These are phyloP conservation scores for Emmelina monodactyla DNA, from an alignment of 2,888 invertebrate species.

Conservation along the genomic window DNA sequence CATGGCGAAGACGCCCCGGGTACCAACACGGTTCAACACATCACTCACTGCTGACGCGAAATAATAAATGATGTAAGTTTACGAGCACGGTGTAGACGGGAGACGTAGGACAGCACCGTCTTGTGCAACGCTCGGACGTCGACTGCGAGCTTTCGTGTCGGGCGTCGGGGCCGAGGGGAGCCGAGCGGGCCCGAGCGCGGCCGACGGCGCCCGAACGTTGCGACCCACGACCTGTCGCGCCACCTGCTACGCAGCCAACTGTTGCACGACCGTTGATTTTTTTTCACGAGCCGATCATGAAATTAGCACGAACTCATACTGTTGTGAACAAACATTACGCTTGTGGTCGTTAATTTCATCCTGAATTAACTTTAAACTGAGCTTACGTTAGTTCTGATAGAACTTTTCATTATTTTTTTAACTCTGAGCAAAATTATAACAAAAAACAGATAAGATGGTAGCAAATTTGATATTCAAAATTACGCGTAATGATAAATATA, in stretches of 20 bases:
- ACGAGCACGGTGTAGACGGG: neutral
- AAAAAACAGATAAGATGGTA: too few species aligned
- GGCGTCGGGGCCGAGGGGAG: slow-evolving; percentile 54
- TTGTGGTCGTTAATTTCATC: neutral
- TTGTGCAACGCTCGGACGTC: slow-evolving; percentile 41
- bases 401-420: too few species aligned
- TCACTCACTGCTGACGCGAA: slow-evolving; percentile 20
- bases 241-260: slow-evolving; percentile 61
- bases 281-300: slow-evolving; percentile 41
- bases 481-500: too few species aligned
- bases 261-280: slow-evolving; percentile 65
- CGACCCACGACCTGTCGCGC: slow-evolving; percentile 49
- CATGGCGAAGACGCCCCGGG: slow-evolving; percentile 68
- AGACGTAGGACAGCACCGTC: slow-evolving; percentile 27
- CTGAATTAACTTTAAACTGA: neutral
- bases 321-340: slow-evolving; percentile 6
- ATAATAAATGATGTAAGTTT: neutral
- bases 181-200: slow-evolving; percentile 26
- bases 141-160: slow-evolving; percentile 63
- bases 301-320: slow-evolving; percentile 36
- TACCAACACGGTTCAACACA: slow-evolving; percentile 39
- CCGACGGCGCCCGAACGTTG: slow-evolving; percentile 26
- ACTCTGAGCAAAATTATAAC: too few species aligned
- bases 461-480: too few species aligned
- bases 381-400: neutral